Percentiles rank a stretch among this genome's conserved stretches.
These are phyloP conservation scores for Neopipo cinnamomea DNA, from an alignment of 2,113 vertebrate species.

Conservation along the genomic window DNA sequence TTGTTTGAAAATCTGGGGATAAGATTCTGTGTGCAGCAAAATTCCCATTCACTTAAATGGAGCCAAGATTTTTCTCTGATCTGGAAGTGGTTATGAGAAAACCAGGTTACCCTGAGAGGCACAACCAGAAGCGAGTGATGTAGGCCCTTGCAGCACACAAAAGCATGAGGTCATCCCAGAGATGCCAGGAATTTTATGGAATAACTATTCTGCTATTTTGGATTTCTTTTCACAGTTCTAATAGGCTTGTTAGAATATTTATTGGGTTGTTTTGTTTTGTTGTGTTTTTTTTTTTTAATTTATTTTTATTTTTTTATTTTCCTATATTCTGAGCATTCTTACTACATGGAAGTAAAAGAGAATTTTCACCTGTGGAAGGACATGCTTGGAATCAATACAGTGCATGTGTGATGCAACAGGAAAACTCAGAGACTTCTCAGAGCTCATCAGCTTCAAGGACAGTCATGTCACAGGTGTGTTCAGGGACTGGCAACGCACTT, in stretches of 20 bases:
- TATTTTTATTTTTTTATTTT: background rate
- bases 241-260: background rate
- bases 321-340: background rate
- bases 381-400: background rate
- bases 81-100: background rate
- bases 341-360: background rate
- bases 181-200: background rate
- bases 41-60: background rate
- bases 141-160: background rate
- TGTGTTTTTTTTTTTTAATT: background rate
- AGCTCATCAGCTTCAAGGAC: background rate
- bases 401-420: background rate
- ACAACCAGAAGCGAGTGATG: background rate
- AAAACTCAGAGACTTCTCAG: background rate
- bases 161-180: background rate
- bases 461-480: rapidly evolving
- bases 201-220: background rate
- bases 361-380: background rate
- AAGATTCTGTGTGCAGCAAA: background rate
- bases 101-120: background rate
- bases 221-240: background rate
- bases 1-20: background rate
- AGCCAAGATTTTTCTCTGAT: background rate
- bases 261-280: background rate
- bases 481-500: background rate